phyloP scores from a whole-genome alignment of 2,888 invertebrate species.

The Perizoma flavofasciatum region DNA sequence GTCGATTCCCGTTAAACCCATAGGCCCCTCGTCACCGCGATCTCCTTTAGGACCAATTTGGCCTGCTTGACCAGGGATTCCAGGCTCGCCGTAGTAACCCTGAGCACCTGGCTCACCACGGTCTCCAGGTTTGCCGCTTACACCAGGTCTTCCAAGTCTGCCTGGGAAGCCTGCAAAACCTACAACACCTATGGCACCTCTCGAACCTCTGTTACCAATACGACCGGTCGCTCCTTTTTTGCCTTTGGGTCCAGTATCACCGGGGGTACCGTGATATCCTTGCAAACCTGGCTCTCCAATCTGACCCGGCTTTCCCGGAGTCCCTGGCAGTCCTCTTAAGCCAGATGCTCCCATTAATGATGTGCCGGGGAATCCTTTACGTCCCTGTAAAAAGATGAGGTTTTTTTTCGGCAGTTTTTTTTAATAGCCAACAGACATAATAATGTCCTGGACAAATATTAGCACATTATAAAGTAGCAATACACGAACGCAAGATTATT shows the following conservation, averaged over 20 bases:
- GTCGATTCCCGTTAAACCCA: conserved; percentile 52
- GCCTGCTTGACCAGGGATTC: conserved; percentile 70
- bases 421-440: too few relatives aligned
- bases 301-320: conserved; percentile 85
- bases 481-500: too few relatives aligned
- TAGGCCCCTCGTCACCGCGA: conserved; percentile 51
- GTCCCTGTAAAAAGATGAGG: conserved; percentile 56
- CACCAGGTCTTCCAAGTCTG: conserved; percentile 55
- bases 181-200: conserved; percentile 63
- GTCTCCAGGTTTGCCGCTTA: conserved; percentile 84
- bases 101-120: conserved; percentile 91
- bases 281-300: conserved; percentile 82
- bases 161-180: conserved; percentile 79
- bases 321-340: conserved; percentile 88
- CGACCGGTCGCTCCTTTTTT: conserved; percentile 82
- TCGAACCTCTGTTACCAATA: conserved; percentile 61
- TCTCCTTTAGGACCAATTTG: conserved; percentile 55
- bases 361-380: conserved; percentile 69
- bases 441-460: too few relatives aligned
- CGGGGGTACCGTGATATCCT: conserved; percentile 67
- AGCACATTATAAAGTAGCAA: too few relatives aligned
- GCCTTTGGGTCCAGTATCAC: conserved; percentile 79
- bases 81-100: conserved; percentile 63
- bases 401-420: too few relatives aligned
- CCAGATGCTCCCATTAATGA: conserved; percentile 87